Percentiles rank a stretch among this genome's conserved stretches.
These are phyloP conservation scores for Palloptera scutellata DNA, from an alignment of 2,888 invertebrate species.

Conservation along the genomic window DNA sequence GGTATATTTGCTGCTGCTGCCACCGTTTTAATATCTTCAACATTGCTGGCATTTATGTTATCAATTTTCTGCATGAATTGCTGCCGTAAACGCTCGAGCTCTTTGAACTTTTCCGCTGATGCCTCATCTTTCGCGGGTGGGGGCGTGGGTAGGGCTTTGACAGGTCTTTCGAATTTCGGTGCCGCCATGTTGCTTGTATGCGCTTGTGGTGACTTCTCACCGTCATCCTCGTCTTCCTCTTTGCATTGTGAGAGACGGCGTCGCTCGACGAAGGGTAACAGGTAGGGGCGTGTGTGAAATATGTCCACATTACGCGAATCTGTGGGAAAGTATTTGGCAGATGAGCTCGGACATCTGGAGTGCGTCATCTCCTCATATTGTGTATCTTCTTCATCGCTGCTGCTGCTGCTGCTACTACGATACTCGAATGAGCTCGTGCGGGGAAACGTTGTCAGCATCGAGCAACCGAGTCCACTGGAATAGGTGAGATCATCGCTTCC, in stretches of 20 bases:
- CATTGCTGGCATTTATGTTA: conserved; percentile 58
- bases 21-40: conserved; percentile 52
- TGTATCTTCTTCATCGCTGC: conserved; percentile 43
- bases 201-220: conserved; percentile 52
- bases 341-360: conserved; percentile 38
- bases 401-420: conserved; percentile 52
- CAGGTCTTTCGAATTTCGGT: conserved; percentile 37
- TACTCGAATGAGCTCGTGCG: conserved; percentile 53
- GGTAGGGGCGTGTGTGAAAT: conserved; percentile 55
- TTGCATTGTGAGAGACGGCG: conserved; percentile 81
- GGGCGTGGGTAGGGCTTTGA: conserved; percentile 53
- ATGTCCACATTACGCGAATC: conserved; percentile 49
- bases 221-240: conserved; percentile 83
- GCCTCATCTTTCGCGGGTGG: conserved; percentile 53
- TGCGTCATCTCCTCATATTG: conserved; percentile 37
- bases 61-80: conserved; percentile 63
- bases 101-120: conserved; percentile 57
- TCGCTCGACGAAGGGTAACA: conserved; percentile 69
- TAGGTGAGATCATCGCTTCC: conserved; percentile 38
- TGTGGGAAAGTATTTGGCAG: conserved; percentile 44
- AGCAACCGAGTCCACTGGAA: conserved; percentile 37
- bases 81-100: conserved; percentile 56
- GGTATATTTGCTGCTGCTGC: conserved; percentile 48
- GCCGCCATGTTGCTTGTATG: conserved; percentile 28
- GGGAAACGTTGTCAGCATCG: conserved; percentile 45